Percentiles rank a stretch among this genome's conserved stretches.
Conservation (phyloP, 2,888 invertebrate genomes). For the Drosophila mercatorum region DNA sequence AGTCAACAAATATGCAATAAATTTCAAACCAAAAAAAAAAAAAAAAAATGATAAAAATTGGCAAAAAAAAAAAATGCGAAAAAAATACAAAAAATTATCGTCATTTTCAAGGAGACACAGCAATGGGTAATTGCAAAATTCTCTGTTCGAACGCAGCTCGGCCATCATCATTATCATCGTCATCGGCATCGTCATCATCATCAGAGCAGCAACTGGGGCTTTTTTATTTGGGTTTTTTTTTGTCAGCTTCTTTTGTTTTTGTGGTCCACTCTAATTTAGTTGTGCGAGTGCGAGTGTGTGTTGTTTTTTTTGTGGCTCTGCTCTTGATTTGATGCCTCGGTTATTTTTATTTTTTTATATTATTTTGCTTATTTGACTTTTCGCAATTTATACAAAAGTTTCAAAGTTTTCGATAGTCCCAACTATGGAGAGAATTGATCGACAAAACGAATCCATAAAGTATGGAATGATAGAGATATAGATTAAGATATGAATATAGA, state of each 20-base stretch:
- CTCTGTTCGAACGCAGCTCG: slow-evolving; percentile 37
- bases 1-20: slow-evolving; percentile 57
- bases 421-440: neutral
- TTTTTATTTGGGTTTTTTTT: slow-evolving; percentile 26
- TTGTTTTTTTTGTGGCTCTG: slow-evolving; percentile 11
- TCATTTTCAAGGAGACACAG: slow-evolving; percentile 58
- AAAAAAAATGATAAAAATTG: slow-evolving; percentile 18
- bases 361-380: slow-evolving; percentile 13
- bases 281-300: slow-evolving; percentile 6
- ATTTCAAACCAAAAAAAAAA: slow-evolving; percentile 51
- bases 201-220: slow-evolving; percentile 36
- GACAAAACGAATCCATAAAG: neutral
- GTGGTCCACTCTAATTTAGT: slow-evolving; percentile 31
- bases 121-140: slow-evolving; percentile 54
- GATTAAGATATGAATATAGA: neutral
- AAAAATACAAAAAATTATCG: slow-evolving; percentile 24
- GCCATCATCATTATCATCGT: slow-evolving; percentile 20
- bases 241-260: slow-evolving; percentile 18
- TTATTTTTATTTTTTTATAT: slow-evolving; percentile 13
- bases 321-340: slow-evolving; percentile 40
- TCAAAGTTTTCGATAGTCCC: neutral
- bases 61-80: neutral
- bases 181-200: neutral
- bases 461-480: neutral
- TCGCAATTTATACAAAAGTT: slow-evolving; percentile 15